Evolutionary conservation across 2,113 vertebrate genomes (phyloP).

Genomic region (Plestiodon gilberti): DNA sequence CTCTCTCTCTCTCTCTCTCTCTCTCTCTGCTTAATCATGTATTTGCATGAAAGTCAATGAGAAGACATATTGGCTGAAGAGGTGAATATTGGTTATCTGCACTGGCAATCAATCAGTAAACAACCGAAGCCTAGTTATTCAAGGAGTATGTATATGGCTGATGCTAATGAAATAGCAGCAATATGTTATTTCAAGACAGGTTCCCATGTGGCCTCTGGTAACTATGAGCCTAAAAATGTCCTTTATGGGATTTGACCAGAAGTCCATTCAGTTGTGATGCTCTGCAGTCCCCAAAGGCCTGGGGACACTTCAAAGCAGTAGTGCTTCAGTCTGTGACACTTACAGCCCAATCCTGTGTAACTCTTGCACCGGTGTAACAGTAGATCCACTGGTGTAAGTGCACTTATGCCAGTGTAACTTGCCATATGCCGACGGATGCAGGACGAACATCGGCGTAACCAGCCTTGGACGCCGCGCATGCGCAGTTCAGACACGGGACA

Average conservation of each 20-base stretch:
- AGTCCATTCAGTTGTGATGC: not conserved
- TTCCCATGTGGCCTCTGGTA: not conserved
- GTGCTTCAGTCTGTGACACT: too few species aligned
- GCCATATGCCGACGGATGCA: too few species aligned
- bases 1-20: too few species aligned
- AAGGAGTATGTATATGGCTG: not conserved
- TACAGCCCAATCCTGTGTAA: too few species aligned
- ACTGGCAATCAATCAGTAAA: not conserved
- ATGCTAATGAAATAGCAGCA: not conserved
- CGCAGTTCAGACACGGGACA: too few species aligned
- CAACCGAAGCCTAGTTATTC: not conserved
- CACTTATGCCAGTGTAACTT: too few species aligned
- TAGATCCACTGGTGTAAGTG: too few species aligned
- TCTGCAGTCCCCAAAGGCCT: too few species aligned
- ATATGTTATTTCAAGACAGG: not conserved
- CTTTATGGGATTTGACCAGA: not conserved
- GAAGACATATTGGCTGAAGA: not conserved
- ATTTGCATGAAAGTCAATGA: not conserved
- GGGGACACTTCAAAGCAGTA: too few species aligned
- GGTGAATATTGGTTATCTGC: not conserved
- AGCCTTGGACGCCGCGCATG: too few species aligned
- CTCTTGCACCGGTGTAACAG: too few species aligned
- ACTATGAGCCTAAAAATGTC: not conserved
- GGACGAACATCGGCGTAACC: too few species aligned
- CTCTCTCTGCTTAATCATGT: rapidly evolving